Evolutionary conservation across 1,140 invertebrate species (phyloP), one percentile per base, ranked within the genome.

Genomic region (Lerema accius): DNA sequence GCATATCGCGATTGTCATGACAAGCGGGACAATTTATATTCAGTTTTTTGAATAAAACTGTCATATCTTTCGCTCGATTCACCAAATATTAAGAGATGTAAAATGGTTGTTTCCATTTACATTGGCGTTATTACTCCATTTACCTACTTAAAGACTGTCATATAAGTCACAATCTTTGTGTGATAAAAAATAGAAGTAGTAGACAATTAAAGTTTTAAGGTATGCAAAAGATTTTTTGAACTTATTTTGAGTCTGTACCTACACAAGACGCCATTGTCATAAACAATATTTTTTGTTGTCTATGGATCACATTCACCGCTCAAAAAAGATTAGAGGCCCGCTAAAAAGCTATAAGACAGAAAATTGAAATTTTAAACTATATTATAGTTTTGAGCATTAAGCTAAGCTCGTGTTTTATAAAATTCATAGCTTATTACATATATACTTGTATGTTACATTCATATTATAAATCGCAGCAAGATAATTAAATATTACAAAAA

Each of bases 341-440:
- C 15, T 39, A 51, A 51, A 50, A 51, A 51, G 32, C 49, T 51
- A 51, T 16, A 14, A 51, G 49, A 51, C 32, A 11, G 35, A 51
- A 16, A 50, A 23, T 46, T n/a, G 1, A 46, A 46, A 46, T 37
- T 37, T 51, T 51, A 28, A 23, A 40, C 14, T 51, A 37, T 51
- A 11, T 39, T 14, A 28, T 28, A 19, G 16, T 51, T 13, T 51
- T 51, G 49, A 51, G 49, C 49, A 51, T 39, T 11, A 51, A 51
- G 49, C 49, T 51, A 51, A 51, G 49, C 49, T 51, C 49, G 49
- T 51, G 49, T 40, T 51, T 50, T 23, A 51, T 51, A 51, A 19
- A 39, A 51, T 51, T 39, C 17, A 51, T 40, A 51, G 35, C 49
- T 51, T 23, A 50, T 37, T 37, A 17, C 35, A 50, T 50, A 50